These are phyloP conservation scores for Megalops atlanticus DNA, from an alignment of 2,113 vertebrate species.

Conservation along the genomic window DNA sequence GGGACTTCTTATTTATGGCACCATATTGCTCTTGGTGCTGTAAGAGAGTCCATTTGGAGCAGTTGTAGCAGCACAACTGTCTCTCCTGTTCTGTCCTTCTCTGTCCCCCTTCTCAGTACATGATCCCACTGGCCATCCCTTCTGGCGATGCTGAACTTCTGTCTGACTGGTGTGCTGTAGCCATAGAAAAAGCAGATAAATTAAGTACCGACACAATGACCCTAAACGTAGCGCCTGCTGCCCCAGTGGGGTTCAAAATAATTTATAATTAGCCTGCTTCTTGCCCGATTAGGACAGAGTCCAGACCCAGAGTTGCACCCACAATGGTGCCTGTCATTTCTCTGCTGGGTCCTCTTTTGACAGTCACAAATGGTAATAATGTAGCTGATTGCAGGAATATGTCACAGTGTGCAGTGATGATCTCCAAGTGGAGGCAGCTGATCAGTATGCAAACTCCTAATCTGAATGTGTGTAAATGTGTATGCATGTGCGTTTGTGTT, in stretches of 20 bases:
- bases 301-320: background rate
- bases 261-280: background rate
- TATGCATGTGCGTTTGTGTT: background rate
- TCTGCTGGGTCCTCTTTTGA: background rate
- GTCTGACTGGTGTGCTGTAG: constrained; percentile 52
- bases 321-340: background rate
- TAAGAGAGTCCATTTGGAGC: constrained; percentile 46
- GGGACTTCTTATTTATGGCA: constrained; percentile 64
- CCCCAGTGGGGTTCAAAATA: background rate
- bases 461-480: background rate
- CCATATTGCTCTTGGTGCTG: constrained; percentile 67
- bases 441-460: background rate
- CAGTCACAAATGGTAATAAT: too few species aligned
- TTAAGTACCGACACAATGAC: constrained; percentile 58
- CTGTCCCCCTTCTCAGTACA: constrained; percentile 32
- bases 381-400: background rate
- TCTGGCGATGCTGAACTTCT: constrained; percentile 56
- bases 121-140: constrained; percentile 66
- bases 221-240: constrained; percentile 30
- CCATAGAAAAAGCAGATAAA: constrained; percentile 59
- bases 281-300: background rate
- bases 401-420: background rate
- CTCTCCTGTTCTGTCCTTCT: constrained; percentile 22
- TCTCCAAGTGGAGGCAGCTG: background rate
- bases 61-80: constrained; percentile 25